phyloP scores from a whole-genome alignment of 2,113 vertebrate genomes.

The Natator depressus region DNA sequence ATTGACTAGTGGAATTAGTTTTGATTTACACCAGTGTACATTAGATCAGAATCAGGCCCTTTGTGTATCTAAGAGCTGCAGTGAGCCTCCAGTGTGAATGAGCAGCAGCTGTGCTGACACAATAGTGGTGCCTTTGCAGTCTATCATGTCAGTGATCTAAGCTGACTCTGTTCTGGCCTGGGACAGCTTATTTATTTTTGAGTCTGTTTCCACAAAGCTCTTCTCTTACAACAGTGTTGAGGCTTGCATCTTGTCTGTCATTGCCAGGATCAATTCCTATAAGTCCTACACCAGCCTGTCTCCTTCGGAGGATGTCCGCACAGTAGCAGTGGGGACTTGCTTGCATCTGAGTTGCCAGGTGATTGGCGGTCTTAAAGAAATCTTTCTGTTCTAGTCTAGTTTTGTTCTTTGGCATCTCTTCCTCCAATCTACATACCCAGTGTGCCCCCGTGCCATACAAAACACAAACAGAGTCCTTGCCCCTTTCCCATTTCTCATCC shows the following conservation, averaged over 20 bases:
- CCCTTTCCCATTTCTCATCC: background rate
- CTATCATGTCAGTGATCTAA: background rate
- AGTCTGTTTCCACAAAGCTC: background rate
- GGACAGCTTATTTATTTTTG: background rate
- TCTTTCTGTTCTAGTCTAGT: background rate
- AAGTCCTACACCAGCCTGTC: constrained; percentile 25
- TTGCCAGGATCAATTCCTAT: constrained; percentile 28
- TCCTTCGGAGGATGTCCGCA: background rate
- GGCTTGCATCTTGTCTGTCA: constrained; percentile 47
- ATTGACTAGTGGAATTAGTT: background rate
- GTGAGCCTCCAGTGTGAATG: background rate
- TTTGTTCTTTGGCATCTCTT: constrained; percentile 14
- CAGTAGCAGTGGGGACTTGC: background rate
- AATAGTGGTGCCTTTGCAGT: background rate
- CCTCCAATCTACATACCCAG: background rate
- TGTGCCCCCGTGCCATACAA: background rate
- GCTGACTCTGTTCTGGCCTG: background rate
- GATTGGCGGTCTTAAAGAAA: background rate
- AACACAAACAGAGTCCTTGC: background rate
- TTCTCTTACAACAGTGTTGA: background rate
- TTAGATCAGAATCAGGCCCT: background rate
- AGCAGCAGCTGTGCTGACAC: background rate
- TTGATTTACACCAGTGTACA: fast-evolving
- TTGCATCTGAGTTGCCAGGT: background rate
- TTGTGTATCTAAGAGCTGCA: background rate